Evolutionary conservation across 2,888 invertebrate genomes (phyloP), one percentile per base, ranked within the genome.

Genomic region (Diloba caeruleocephala): DNA sequence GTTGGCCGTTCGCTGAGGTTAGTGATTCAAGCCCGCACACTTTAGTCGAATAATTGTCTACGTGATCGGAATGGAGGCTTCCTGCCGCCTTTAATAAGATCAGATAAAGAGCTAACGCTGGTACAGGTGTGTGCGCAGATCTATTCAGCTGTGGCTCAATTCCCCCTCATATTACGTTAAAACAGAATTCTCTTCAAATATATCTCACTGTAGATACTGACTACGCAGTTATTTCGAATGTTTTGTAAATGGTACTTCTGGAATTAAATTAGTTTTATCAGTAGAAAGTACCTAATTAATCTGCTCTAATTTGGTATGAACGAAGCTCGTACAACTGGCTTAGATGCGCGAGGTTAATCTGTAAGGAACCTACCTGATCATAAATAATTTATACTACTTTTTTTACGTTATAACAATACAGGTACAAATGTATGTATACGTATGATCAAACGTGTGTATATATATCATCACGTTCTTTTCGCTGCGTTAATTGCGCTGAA

Each of bases 11-110:
- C 90, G 79, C 81, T 85, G 89, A 90, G 90, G 90, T 89, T 90
- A 92, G 92, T 91, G 91, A 92, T 92, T 92, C 90, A 89, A 89
- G 89, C 87, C 89, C 86, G 90, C 91, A 88, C 92, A 89, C 92
- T 92, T 90, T 88, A 90, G 87, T 88, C 89, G 91, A 90, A 93
- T 92, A 92, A 93, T 93, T 93, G 92, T 92, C 90, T 92, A 93
- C 92, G 92, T 93, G 92, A 88, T 89, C 87, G 86, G 92, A 92
- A 92, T 92, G 50, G 81, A 79, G 77, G 84, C 83, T 84, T 87
- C 82, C 80, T 78, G 77, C 78, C 81, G 82, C 79, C 79, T 89
- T 90, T 90, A 92, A 90, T 92, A 91, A 90, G 87, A 89, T 89
- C 87, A 84, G 89, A 92, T 91, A 90, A 87, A 85, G 86, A 84